phyloP scores from a whole-genome alignment of 2,797 vertebrate genomes.

The Gymnothorax reevesii region DNA sequence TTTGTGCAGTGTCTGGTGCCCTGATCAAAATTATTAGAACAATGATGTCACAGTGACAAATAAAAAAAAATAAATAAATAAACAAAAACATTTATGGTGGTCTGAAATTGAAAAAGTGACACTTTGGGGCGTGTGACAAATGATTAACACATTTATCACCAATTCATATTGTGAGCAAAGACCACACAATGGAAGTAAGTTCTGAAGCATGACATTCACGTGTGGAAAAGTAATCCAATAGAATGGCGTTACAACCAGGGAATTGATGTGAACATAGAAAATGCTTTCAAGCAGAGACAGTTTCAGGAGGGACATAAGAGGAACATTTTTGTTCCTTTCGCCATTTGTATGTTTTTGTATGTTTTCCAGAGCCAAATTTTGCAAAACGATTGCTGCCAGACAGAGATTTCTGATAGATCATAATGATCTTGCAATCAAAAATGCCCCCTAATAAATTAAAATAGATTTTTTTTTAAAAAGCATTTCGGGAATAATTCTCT shows the following conservation, averaged over 20 bases:
- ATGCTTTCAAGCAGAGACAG: not conserved
- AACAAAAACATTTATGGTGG: constrained; percentile 6
- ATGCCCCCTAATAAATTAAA: not conserved
- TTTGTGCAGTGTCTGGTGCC: not conserved
- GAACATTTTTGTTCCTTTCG: not conserved
- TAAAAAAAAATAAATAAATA: not conserved
- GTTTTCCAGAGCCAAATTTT: too few species aligned
- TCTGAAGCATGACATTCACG: not conserved
- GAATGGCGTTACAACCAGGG: constrained; percentile 8
- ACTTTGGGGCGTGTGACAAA: not conserved
- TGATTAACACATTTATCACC: constrained; percentile 14
- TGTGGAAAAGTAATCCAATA: constrained; percentile 7
- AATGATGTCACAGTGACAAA: not conserved
- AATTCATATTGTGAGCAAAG: not conserved
- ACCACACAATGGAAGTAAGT: not conserved
- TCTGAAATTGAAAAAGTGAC: not conserved
- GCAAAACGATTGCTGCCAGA: not conserved
- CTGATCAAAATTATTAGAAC: constrained; percentile 8
- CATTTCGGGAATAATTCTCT: not conserved
- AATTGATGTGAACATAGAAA: constrained; percentile 13
- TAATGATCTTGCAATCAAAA: constrained; percentile 4
- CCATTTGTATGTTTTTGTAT: not conserved
- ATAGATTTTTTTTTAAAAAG: too few species aligned
- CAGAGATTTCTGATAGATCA: not conserved
- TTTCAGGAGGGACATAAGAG: not conserved